Conservation (phyloP, 2,888 invertebrate species). For the Platycheirus rosarum region DNA sequence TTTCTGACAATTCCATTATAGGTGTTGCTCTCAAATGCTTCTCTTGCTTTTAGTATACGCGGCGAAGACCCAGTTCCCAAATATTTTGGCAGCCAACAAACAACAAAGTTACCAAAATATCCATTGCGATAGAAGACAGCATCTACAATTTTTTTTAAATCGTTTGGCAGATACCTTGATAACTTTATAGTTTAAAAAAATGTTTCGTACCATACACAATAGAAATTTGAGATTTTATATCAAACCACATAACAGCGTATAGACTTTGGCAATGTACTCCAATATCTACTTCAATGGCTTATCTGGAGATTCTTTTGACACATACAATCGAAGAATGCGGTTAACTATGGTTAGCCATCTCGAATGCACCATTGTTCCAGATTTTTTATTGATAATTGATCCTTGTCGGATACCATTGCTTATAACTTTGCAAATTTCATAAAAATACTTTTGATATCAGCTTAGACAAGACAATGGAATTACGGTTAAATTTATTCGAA, state of each 20-base stretch:
- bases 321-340: background rate
- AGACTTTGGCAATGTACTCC: too few relatives aligned
- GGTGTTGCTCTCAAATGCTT: too few relatives aligned
- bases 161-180: background rate
- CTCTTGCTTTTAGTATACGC: too few relatives aligned
- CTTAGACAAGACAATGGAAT: slow-evolving; percentile 9
- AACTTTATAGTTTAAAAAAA: background rate
- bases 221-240: background rate
- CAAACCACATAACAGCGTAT: background rate
- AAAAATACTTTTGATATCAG: slow-evolving; percentile 15
- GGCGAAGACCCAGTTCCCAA: background rate
- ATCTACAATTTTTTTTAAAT: background rate
- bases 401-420: slow-evolving; percentile 25
- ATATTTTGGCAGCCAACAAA: background rate
- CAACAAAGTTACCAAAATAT: background rate
- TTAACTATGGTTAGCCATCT: slow-evolving; percentile 6
- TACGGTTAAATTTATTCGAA: slow-evolving; percentile 3
- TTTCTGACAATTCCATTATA: too few relatives aligned
- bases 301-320: background rate
- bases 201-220: background rate
- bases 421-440: slow-evolving; percentile 18
- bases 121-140: background rate
- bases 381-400: slow-evolving; percentile 19
- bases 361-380: slow-evolving; percentile 23
- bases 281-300: background rate